Percentiles rank a stretch among this genome's conserved stretches.
phyloP scores from a whole-genome alignment of 2,888 invertebrate species.

The Pammene fasciana region DNA sequence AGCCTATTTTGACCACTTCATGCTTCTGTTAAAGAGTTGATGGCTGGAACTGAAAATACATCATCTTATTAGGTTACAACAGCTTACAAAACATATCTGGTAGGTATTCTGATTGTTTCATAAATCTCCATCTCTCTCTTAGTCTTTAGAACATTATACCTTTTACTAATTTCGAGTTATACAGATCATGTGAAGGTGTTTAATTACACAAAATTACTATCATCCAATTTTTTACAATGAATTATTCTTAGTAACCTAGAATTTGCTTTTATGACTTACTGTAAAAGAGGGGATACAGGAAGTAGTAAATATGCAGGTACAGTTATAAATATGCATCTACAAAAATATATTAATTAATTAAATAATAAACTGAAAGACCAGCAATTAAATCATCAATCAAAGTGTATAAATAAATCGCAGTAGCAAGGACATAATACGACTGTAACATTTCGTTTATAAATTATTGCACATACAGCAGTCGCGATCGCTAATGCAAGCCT shows the following conservation, averaged over 20 bases:
- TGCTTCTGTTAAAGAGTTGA: slow-evolving; percentile 38
- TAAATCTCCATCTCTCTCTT: neutral
- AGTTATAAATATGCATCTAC: neutral
- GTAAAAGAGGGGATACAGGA: neutral
- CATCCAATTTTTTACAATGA: neutral
- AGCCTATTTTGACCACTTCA: slow-evolving; percentile 52
- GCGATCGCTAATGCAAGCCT: slow-evolving; percentile 21
- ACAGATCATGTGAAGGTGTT: neutral
- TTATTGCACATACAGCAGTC: slow-evolving; percentile 18
- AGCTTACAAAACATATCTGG: neutral
- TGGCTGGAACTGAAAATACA: slow-evolving; percentile 27
- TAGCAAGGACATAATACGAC: slow-evolving; percentile 9
- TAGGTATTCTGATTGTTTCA: neutral
- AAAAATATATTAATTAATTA: neutral
- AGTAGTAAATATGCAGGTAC: neutral
- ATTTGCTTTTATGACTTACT: neutral
- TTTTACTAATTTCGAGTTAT: neutral
- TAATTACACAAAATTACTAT: neutral
- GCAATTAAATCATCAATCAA: too few relatives aligned
- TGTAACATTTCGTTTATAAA: neutral
- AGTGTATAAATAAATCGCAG: slow-evolving; percentile 29
- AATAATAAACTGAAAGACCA: neutral
- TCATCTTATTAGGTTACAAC: neutral
- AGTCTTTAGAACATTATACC: neutral
- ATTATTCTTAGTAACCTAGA: neutral